Evolutionary conservation across 2,113 vertebrate species (phyloP).

Genomic region (Heliornis fulica): DNA sequence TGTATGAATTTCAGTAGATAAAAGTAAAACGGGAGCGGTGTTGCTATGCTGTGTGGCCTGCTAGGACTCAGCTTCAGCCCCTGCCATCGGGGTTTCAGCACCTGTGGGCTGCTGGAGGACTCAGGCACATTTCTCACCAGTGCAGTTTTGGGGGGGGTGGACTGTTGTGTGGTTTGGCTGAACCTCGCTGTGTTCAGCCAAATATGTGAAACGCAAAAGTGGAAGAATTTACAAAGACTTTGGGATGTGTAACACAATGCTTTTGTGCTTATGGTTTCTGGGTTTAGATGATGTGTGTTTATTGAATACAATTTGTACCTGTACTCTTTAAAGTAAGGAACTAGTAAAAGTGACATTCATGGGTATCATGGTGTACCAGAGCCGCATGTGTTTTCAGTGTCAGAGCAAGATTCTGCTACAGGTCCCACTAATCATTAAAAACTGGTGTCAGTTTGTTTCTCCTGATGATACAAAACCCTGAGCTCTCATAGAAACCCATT

Average conservation of each 20-base stretch:
- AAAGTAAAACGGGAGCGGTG: conserved; percentile 20
- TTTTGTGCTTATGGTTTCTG: background rate
- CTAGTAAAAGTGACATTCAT: background rate
- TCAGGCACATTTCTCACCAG: background rate
- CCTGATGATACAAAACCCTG: background rate
- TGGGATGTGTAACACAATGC: background rate
- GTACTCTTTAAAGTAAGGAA: background rate
- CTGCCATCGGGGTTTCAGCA: background rate
- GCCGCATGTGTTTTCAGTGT: background rate
- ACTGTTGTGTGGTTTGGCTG: background rate
- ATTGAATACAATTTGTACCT: background rate
- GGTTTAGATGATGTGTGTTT: background rate
- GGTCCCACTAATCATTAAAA: background rate
- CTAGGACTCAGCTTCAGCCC: background rate
- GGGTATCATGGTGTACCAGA: fast-evolving
- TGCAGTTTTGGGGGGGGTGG: background rate
- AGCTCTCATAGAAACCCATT: background rate
- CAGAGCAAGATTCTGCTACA: background rate
- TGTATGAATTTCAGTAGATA: conserved; percentile 46
- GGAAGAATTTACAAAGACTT: background rate
- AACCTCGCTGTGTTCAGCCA: background rate
- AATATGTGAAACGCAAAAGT: background rate
- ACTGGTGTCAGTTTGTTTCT: background rate
- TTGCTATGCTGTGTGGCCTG: conserved; percentile 45
- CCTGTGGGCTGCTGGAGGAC: background rate